These are phyloP conservation scores for Dolichoris vasculosae DNA, from an alignment of 1,140 invertebrate genomes.

Conservation along the genomic window DNA sequence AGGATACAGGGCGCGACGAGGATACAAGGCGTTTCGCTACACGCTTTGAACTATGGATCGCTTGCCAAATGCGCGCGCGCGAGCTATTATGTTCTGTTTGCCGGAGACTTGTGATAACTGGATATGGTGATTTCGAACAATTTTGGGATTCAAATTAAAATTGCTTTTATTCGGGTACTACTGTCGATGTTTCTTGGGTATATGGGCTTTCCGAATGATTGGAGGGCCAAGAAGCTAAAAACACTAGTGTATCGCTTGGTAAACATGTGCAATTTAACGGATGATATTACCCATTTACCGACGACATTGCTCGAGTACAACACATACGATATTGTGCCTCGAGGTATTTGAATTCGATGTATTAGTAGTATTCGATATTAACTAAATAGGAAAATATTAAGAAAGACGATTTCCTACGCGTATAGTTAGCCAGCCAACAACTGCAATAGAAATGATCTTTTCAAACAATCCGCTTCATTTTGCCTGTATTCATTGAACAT, in stretches of 20 bases:
- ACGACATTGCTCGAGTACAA: not conserved
- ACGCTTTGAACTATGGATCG: not conserved
- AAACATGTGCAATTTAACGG: not conserved
- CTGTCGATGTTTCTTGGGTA: not conserved
- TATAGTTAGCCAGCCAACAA: too few species aligned
- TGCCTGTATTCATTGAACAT: too few species aligned
- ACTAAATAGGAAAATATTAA: too few species aligned
- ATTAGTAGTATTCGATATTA: not conserved
- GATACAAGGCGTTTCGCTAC: constrained; percentile 14
- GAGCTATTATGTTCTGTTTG: not conserved
- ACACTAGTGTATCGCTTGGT: not conserved
- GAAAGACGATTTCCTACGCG: too few species aligned
- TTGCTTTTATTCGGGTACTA: not conserved
- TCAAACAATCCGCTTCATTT: too few species aligned
- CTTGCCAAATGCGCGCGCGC: not conserved
- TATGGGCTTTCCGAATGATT: not conserved
- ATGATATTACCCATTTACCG: not conserved
- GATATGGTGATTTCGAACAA: constrained; percentile 13
- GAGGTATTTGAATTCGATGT: not conserved
- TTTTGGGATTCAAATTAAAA: constrained; percentile 31
- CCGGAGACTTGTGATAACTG: not conserved
- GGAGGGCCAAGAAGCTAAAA: not conserved
- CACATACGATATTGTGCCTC: not conserved
- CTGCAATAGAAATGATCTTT: too few species aligned
- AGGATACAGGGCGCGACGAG: not conserved